A percentile compares a stretch with the other conserved stretches of the same genome.
These are phyloP conservation scores for Dasyornis broadbenti DNA, from an alignment of 2,113 vertebrate species.

Conservation along the genomic window DNA sequence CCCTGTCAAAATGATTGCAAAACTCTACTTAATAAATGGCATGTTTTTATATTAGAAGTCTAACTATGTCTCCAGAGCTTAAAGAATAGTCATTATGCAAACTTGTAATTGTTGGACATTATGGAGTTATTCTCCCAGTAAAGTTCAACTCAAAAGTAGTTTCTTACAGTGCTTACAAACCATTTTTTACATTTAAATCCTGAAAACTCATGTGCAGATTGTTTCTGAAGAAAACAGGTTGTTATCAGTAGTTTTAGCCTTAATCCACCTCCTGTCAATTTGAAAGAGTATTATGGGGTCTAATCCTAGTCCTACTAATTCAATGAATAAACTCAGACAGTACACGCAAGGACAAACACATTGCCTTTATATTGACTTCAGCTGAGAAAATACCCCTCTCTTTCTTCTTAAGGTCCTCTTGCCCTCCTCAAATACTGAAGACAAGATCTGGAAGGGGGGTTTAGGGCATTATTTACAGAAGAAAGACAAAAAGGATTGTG, in stretches of 20 bases:
- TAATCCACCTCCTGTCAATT: not conserved
- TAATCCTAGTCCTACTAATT: conserved; percentile 8
- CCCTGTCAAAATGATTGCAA: not conserved
- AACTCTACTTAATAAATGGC: not conserved
- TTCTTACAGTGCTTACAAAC: not conserved
- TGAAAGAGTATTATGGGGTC: not conserved
- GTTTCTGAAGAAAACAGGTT: conserved; percentile 22
- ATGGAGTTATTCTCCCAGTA: not conserved
- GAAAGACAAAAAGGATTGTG: not conserved
- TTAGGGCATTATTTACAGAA: not conserved
- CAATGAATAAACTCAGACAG: not conserved
- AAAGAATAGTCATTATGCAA: not conserved
- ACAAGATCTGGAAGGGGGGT: not conserved
- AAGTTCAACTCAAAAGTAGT: not conserved
- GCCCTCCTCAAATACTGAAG: not conserved
- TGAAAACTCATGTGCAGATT: not conserved
- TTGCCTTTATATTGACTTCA: not conserved
- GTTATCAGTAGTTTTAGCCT: conserved; percentile 7
- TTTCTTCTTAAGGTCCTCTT: not conserved
- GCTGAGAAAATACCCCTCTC: not conserved
- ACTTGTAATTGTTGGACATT: not conserved
- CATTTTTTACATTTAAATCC: not conserved
- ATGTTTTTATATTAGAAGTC: not conserved
- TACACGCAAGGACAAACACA: not conserved
- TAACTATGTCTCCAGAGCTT: not conserved